These are phyloP conservation scores for Erpobdella octoculata DNA, from an alignment of 2,888 invertebrate species.

Conservation along the genomic window DNA sequence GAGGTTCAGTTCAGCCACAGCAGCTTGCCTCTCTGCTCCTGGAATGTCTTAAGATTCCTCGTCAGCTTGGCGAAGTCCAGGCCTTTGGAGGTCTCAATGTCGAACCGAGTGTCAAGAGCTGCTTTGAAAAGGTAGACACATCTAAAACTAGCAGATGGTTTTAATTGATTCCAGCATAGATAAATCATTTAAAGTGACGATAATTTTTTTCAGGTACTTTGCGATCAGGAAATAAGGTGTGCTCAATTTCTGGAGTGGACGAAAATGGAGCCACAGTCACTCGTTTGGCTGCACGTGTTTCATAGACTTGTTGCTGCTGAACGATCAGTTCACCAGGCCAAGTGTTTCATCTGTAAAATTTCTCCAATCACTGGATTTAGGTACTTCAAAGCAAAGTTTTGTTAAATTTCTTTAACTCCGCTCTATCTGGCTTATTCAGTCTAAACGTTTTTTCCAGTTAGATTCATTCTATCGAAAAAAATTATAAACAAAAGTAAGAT, in stretches of 20 bases:
- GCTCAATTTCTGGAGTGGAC: conserved; percentile 64
- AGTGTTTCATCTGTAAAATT: conserved; percentile 60
- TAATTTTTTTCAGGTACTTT: conserved; percentile 2
- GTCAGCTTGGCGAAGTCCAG: conserved; percentile 51
- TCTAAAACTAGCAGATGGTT: too few relatives aligned
- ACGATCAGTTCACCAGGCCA: conserved; percentile 56
- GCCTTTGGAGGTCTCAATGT: conserved; percentile 62
- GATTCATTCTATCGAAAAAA: not conserved
- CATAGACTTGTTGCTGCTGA: conserved; percentile 55
- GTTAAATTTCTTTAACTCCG: not conserved
- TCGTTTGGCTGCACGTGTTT: conserved; percentile 63
- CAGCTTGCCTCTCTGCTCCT: conserved; percentile 73
- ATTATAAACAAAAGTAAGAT: not conserved
- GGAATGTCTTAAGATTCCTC: conserved; percentile 65
- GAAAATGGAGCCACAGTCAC: conserved; percentile 59
- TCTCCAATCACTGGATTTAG: conserved; percentile 58
- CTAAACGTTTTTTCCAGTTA: not conserved
- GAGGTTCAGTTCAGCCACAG: conserved; percentile 61
- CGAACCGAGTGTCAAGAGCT: conserved; percentile 64
- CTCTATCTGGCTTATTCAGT: not conserved
- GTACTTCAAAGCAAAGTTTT: conserved; percentile 35
- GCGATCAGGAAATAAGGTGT: conserved; percentile 7
- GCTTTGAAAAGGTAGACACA: conserved; percentile 56
- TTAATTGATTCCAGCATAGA: too few relatives aligned
- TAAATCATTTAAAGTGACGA: too few relatives aligned